These are phyloP conservation scores for Chrysocyon brachyurus DNA, from an alignment of 2,797 vertebrate genomes.

Conservation along the genomic window DNA sequence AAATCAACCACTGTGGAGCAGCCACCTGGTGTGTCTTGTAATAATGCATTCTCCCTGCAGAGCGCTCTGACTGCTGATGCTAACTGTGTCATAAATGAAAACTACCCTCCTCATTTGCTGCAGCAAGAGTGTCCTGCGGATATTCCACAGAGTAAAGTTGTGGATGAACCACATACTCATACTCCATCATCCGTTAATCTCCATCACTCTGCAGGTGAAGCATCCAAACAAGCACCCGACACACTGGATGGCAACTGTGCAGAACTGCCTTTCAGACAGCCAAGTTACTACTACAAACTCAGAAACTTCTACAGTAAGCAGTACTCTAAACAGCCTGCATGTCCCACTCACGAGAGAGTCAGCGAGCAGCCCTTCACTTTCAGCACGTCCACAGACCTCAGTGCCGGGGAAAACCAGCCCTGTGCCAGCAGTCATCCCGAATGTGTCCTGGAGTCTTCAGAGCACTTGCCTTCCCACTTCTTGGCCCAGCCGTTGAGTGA, in stretches of 20 bases:
- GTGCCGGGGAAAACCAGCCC: slow-evolving; percentile 78
- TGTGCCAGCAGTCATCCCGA: slow-evolving; percentile 85
- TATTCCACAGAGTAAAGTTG: slow-evolving; percentile 80
- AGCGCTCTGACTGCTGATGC: slow-evolving; percentile 87
- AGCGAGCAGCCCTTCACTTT: slow-evolving; percentile 88
- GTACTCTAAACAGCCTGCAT: slow-evolving; percentile 92
- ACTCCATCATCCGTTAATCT: slow-evolving; percentile 75
- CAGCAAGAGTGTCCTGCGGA: slow-evolving; percentile 89
- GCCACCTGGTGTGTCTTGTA: slow-evolving; percentile 81
- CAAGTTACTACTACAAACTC: slow-evolving; percentile 94
- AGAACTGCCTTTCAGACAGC: slow-evolving; percentile 90
- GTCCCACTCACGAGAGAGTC: slow-evolving; percentile 85
- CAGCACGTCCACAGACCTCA: slow-evolving; percentile 78
- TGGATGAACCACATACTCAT: slow-evolving; percentile 86
- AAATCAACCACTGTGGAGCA: slow-evolving; percentile 89
- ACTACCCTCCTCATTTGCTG: slow-evolving; percentile 88
- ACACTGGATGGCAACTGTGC: slow-evolving; percentile 81
- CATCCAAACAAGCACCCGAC: slow-evolving; percentile 87
- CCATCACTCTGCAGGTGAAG: slow-evolving; percentile 74
- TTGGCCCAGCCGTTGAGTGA: slow-evolving; percentile 89
- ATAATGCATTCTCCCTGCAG: slow-evolving; percentile 88
- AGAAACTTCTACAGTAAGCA: slow-evolving; percentile 97
- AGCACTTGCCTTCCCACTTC: slow-evolving; percentile 87
- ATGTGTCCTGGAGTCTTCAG: slow-evolving; percentile 84
- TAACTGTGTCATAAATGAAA: slow-evolving; percentile 87